Percentiles rank a stretch among this genome's conserved stretches.
phyloP scores from a whole-genome alignment of 1,140 invertebrate species.

The Heliothis virescens region DNA sequence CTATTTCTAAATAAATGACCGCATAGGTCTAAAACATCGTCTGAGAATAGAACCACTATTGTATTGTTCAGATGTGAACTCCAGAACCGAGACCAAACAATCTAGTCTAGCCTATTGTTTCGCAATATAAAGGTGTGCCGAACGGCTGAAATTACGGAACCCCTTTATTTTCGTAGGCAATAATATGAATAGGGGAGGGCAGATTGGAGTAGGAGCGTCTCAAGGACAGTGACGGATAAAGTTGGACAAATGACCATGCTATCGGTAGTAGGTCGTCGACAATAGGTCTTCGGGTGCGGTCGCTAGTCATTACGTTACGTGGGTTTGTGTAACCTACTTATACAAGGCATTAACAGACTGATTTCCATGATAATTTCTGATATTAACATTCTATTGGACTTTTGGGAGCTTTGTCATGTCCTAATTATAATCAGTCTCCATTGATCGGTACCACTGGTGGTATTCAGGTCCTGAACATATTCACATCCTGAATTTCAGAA shows the following conservation, averaged over 20 bases:
- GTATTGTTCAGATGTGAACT: constrained; percentile 22
- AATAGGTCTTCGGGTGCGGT: constrained; percentile 52
- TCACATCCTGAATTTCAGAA: no score
- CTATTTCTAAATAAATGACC: not conserved
- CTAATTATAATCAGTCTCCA: constrained; percentile 10
- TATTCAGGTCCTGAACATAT: no score
- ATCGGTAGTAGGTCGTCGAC: constrained; percentile 50
- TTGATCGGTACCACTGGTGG: not conserved
- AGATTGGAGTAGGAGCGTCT: constrained; percentile 43
- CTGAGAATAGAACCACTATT: constrained; percentile 21
- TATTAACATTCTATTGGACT: not conserved
- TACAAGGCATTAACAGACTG: constrained; percentile 4
- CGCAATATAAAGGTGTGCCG: constrained; percentile 25
- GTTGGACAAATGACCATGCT: constrained; percentile 46
- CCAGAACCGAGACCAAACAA: constrained; percentile 2
- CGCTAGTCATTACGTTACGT: not conserved
- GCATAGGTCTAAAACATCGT: not conserved
- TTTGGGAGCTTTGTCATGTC: not conserved
- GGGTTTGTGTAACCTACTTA: constrained; percentile 23
- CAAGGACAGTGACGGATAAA: constrained; percentile 48
- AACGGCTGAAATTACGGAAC: constrained; percentile 25
- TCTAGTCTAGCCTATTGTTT: constrained; percentile 31
- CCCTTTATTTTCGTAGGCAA: constrained; percentile 34
- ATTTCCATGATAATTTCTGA: constrained; percentile 18
- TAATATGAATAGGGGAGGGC: constrained; percentile 33